Conservation (phyloP, 2,797 vertebrate species). For the Macropus fuliginosus region DNA sequence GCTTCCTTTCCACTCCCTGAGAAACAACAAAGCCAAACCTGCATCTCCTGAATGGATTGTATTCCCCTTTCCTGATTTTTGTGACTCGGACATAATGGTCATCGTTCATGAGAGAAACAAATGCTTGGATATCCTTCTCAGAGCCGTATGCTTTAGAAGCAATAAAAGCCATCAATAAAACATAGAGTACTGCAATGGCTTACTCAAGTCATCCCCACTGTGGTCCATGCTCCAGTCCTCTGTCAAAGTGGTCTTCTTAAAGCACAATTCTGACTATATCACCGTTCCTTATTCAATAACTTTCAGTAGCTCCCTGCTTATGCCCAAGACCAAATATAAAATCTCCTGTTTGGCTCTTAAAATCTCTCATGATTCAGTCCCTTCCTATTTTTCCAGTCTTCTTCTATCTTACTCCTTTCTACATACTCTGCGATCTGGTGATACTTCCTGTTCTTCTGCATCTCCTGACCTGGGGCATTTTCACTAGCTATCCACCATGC, state of each 20-base stretch:
- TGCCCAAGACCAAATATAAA: neutral
- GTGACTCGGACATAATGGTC: neutral
- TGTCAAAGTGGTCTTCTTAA: neutral
- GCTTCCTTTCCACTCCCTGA: neutral
- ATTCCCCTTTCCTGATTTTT: neutral
- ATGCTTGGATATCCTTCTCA: neutral
- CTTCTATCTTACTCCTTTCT: neutral
- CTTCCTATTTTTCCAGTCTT: neutral
- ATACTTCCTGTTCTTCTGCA: neutral
- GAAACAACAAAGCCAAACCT: neutral
- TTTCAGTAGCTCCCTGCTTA: neutral
- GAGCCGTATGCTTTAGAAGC: neutral
- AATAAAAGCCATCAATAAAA: neutral
- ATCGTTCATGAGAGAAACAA: neutral
- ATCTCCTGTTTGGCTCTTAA: neutral
- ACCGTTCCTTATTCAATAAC: neutral
- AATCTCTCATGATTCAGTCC: neutral
- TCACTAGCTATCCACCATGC: neutral
- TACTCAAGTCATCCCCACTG: neutral
- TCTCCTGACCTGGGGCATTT: neutral
- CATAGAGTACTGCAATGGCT: neutral
- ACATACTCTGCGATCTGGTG: neutral
- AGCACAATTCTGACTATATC: neutral
- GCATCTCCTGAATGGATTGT: neutral
- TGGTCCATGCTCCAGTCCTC: neutral